Evolutionary conservation across 2,797 vertebrate species (phyloP), one percentile per base, ranked within the genome.

Genomic region (Pitangus sulphuratus): DNA sequence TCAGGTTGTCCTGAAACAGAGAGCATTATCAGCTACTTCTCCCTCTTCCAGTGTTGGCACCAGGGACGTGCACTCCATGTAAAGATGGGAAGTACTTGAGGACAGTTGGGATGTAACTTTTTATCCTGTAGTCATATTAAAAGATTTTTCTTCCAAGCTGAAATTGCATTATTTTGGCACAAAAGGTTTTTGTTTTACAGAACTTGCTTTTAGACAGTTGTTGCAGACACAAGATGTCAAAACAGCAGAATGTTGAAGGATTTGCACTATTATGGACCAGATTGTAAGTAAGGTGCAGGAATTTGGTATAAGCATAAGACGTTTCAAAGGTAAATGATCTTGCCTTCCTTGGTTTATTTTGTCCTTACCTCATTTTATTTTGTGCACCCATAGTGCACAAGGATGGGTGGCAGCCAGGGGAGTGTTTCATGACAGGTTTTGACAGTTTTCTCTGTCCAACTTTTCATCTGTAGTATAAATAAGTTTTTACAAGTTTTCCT

Each of bases 21-120:
- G 7, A 61, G 9, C 30, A 19, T 57, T 54, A 45, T 51, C 62
- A 57, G 4, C 33, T 51, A 7, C 25, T 78, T 53, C 40, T 60
- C 28, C 15, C 1, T 0, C 22, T 85, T 16, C 24, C 22, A 15
- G 8, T 22, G 26, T 21, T 16, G 25, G 50, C 16, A 28, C 22
- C 7, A 4, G 20, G 25, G 19, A 45, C 19, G 2, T 0, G 1
- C 33, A 53, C 5, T 68, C n/a, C 25, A 3, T 54, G 28, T 60
- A 57, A 68, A 48, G 71, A 42, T 17, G 30, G 37, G 25, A 84
- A 84, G 8, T 22, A 51, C 44, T 51, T 56, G 31, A 62, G 15
- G 20, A 58, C 12, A 70, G 9, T 4, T 84, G 19, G 37, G 25
- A 72, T 11, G 18, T 4, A 48, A 6, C 11, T 68, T 79, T 85